Evolutionary conservation across 2,113 vertebrate species (phyloP), one percentile per base, ranked within the genome.

Genomic region (Ptychochromis oligacanthus): DNA sequence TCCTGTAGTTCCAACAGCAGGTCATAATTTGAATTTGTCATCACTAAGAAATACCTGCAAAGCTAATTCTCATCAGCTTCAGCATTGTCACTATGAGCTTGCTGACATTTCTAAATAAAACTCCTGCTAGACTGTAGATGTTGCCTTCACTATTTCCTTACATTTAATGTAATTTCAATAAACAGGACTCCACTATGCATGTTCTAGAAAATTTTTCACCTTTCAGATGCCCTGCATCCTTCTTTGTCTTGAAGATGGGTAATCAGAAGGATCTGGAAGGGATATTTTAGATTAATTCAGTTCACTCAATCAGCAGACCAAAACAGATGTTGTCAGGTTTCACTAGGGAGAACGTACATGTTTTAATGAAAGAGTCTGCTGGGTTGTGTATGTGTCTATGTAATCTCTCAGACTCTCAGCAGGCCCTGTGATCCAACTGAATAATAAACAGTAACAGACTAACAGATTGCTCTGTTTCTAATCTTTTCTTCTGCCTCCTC

Each of bases 271-370:
- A 78, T 80, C 64, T 72, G 60, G 40, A 61, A 9, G 58, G 80
- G 85, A 87, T 85, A 2, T 78, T 88, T 89, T 60, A 81, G 76
- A 87, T 88, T 92, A 89, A 83, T 84, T 82, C 67, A 60, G 74
- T 80, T 72, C 52, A 83, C 78, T 80, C 59, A 90, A 91, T 90
- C 81, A 92, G 49, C 88, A 79, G 76, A 86, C 49, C 26, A 75
- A 11, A 92, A 75, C 93, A 93, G 89, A 89, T 92, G 93, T 87
- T 84, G 36, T 38, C 80, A 89, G 79, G 87, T 87, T 87, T 88
- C 80, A 85, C 81, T 14, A 10, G 49, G 55, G 54, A 77, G 49
- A 79, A 79, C 67, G 75, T 75, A 24, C 20, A 54, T 49, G 65
- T 77, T 89, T 79, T 87, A 88, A 87, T 87, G 79, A 89, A 80